These are phyloP conservation scores for Corella eumyota DNA, from an alignment of 23 tunicate species.

Conservation along the genomic window DNA sequence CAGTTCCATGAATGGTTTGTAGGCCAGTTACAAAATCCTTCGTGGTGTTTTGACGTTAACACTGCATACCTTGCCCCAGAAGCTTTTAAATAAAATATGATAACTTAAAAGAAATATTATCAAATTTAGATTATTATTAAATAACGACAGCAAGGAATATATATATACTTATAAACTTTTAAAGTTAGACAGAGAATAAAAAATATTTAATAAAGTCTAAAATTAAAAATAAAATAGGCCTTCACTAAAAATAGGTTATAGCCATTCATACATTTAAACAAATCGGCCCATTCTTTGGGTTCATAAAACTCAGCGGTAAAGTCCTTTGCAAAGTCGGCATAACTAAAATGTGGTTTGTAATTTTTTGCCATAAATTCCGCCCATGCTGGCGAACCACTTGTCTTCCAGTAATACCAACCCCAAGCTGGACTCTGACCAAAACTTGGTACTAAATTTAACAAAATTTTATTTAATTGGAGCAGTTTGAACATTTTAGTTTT, in stretches of 20 bases:
- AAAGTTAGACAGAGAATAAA: too few relatives aligned
- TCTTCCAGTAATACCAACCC: conserved; percentile 67
- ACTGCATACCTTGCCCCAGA: conserved; percentile 36
- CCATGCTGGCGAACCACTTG: background rate
- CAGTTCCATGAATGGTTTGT: conserved; percentile 68
- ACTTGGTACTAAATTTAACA: conserved; percentile 55
- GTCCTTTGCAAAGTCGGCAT: conserved; percentile 48
- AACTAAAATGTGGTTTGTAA: conserved; percentile 50
- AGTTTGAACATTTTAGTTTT: too few relatives aligned
- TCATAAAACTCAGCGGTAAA: conserved; percentile 62
- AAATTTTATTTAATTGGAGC: too few relatives aligned
- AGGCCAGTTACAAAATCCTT: conserved; percentile 78
- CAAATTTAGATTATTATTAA: background rate
- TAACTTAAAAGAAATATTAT: background rate
- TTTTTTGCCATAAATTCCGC: conserved; percentile 42
- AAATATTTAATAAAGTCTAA: too few relatives aligned
- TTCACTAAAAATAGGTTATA: background rate
- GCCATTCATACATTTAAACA: conserved; percentile 24
- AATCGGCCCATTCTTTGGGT: conserved; percentile 70
- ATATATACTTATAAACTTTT: too few relatives aligned
- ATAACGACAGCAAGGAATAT: background rate
- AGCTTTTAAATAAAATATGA: conserved; percentile 1
- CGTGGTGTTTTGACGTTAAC: conserved; percentile 57
- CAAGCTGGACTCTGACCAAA: conserved; percentile 33
- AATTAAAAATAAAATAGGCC: background rate